These are phyloP conservation scores for Nymphicus hollandicus DNA, from an alignment of 2,113 vertebrate species.

Conservation along the genomic window DNA sequence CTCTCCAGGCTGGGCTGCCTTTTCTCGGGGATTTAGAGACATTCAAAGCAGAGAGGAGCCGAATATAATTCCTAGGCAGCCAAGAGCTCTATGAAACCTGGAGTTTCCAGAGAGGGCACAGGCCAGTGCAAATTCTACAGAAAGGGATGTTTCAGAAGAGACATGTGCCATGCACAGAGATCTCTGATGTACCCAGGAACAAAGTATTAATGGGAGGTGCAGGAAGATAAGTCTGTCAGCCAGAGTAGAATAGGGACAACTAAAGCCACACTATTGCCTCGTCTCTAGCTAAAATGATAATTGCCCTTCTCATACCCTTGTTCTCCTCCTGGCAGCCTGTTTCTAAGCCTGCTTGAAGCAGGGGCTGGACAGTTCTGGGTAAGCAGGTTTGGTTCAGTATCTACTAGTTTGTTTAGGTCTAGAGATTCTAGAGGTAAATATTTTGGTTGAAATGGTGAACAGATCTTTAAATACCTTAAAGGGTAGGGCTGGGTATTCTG, in stretches of 20 bases:
- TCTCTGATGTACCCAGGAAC: background rate
- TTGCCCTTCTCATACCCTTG: background rate
- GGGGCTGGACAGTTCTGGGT: background rate
- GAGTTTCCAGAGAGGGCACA: background rate
- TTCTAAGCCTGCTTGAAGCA: background rate
- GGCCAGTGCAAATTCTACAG: background rate
- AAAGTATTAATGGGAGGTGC: background rate
- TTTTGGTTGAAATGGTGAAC: background rate
- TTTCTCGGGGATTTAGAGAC: background rate
- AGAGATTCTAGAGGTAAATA: background rate
- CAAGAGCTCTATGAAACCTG: background rate
- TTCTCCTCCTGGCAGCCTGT: background rate
- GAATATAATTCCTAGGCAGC: background rate
- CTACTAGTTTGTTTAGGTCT: background rate
- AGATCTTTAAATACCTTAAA: background rate
- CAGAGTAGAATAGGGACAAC: background rate
- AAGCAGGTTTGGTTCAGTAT: background rate
- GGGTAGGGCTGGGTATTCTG: background rate
- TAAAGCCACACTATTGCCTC: background rate
- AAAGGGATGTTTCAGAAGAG: background rate
- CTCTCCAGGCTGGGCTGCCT: background rate
- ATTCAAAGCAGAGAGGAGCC: background rate
- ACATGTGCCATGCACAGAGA: accelerated
- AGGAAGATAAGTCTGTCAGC: background rate
- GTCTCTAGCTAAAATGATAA: background rate